Percentiles rank a stretch among this genome's conserved stretches.
phyloP scores from a whole-genome alignment of 2,113 vertebrate species.

The Dendropsophus ebraccatus region DNA sequence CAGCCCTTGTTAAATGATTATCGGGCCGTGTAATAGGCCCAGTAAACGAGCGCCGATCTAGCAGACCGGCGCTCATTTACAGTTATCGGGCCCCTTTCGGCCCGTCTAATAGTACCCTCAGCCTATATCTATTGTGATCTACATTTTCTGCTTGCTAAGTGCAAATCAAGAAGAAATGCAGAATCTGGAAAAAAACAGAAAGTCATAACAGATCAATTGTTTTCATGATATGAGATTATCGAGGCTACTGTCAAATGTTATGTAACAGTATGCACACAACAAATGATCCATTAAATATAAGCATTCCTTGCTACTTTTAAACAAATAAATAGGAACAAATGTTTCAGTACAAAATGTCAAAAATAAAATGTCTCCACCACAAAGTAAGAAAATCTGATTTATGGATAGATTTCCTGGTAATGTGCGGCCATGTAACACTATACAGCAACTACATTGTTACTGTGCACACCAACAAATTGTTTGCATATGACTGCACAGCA shows the following conservation, averaged over 20 bases:
- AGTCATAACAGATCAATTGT: slow-evolving; percentile 41
- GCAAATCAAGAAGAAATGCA: not conserved
- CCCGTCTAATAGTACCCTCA: too few relatives aligned
- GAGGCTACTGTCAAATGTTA: slow-evolving; percentile 24
- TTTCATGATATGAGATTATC: slow-evolving; percentile 9
- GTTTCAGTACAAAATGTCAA: not conserved
- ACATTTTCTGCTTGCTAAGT: not conserved
- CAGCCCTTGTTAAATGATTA: too few relatives aligned
- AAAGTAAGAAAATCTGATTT: slow-evolving; percentile 20
- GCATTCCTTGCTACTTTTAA: not conserved
- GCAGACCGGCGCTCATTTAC: too few relatives aligned
- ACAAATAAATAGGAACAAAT: slow-evolving; percentile 24
- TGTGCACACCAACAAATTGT: slow-evolving; percentile 49
- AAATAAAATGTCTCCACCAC: slow-evolving; percentile 9
- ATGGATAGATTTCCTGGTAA: not conserved
- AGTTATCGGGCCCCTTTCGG: too few relatives aligned
- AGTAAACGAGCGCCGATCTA: too few relatives aligned
- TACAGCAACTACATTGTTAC: slow-evolving; percentile 33
- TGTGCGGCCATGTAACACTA: slow-evolving; percentile 30
- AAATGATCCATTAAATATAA: not conserved
- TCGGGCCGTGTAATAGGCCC: too few relatives aligned
- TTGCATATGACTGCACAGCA: slow-evolving; percentile 50
- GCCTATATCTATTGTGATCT: not conserved
- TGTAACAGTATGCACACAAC: slow-evolving; percentile 4
- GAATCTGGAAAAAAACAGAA: not conserved